A percentile compares a stretch with the other conserved stretches of the same genome.
Evolutionary conservation across 2,113 vertebrate species (phyloP).

Genomic region (Silurus asotus): DNA sequence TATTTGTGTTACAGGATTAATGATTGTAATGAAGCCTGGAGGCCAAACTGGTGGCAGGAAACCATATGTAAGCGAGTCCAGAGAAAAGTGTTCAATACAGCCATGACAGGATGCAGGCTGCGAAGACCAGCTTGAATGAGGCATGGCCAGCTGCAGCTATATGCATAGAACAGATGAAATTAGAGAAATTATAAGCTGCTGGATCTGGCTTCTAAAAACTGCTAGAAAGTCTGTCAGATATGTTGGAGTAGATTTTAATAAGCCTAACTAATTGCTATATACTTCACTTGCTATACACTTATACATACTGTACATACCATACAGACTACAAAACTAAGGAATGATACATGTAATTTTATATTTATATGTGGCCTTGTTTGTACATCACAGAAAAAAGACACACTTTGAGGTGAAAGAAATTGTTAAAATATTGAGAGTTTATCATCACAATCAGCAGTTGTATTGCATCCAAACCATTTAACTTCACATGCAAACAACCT

Average conservation of each 20-base stretch:
- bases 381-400: neutral
- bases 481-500: neutral
- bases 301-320: neutral
- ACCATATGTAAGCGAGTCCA: neutral
- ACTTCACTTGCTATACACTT: neutral
- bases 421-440: neutral
- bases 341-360: neutral
- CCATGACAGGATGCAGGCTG: conserved; percentile 16
- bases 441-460: neutral
- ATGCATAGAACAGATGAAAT: conserved; percentile 1
- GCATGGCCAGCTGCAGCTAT: conserved; percentile 27
- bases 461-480: neutral
- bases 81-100: conserved; percentile 32
- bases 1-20: conserved; percentile 34
- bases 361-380: neutral
- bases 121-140: conserved; percentile 9
- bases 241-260: neutral
- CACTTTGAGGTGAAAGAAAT: neutral
- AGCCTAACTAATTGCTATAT: neutral
- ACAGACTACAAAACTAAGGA: neutral
- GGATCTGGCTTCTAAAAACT: conserved; percentile 13
- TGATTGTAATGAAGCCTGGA: conserved; percentile 15
- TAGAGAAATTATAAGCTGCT: conserved; percentile 12
- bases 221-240: neutral
- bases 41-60: conserved; percentile 34